Evolutionary conservation across 2,888 invertebrate species (phyloP), one percentile per base, ranked within the genome.

Genomic region (Diplazon laetatorius): DNA sequence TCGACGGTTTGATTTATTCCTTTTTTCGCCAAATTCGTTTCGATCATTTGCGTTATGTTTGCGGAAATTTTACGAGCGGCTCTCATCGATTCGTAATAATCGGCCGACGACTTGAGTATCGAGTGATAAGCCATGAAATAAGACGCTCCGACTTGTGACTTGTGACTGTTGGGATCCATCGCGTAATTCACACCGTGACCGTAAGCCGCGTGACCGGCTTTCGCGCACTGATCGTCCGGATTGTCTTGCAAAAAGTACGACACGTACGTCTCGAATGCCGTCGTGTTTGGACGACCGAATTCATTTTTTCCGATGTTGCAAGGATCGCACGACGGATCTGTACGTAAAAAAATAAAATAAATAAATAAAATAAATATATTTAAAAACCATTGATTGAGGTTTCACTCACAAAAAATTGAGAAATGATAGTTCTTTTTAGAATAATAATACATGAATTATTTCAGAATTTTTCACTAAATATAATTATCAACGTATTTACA

Each of bases 61-160:
- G 94, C 93, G 0, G 97, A 94, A n/a, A 99, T 93, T 5, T 92
- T 91, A 78, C 98, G 92, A 0, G 98, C 98, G 12, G 95, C 95
- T 78, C 95, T 93, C 90, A 99, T 92, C 0, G 98, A 96, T 18
- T 94, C 94, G 86, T 97, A 98, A 90, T 97, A 99, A 90, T 99
- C 99, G 9, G 93, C 91, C 0, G 98, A 98, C 0, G 95, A 94
- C 91, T 97, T 97, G 50, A 99, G 91, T 18, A 98, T 96, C 0
- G 97, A 96, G 92, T 99, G 99, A 91, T 98, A 99, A 0, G 97
- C 94, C 96, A 97, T 98, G 91, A 97, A 99, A 90, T 98, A 97
- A 0, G 96, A 96, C 0, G 98, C 95, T 0, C 94, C 94, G 0
- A 97, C 94, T 2, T 88, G 84, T 0, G 93, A 91, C 18, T 92